A percentile compares a stretch with the other conserved stretches of the same genome.
phyloP scores from a whole-genome alignment of 2,797 vertebrate genomes.

The Typhlichthys eigenmanni region DNA sequence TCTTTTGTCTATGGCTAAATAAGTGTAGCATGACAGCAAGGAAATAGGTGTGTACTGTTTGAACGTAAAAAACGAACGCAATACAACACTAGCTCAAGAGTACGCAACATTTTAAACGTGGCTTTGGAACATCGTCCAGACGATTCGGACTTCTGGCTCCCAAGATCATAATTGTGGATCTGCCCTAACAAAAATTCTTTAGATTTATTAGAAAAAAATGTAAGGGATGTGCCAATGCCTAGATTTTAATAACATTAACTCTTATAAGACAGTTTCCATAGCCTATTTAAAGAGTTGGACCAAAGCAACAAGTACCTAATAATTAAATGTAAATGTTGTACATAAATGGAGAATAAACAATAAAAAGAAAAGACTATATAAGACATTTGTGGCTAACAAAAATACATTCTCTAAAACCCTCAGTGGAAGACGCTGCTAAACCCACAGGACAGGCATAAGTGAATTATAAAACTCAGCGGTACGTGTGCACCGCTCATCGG shows the following conservation, averaged over 20 bases:
- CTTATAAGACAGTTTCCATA: neutral
- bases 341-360: too few species aligned
- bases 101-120: neutral
- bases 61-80: slow-evolving; percentile 4
- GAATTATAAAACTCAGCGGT: neutral
- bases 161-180: neutral
- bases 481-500: neutral
- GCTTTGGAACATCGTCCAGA: neutral
- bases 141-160: neutral
- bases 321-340: too few species aligned
- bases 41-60: neutral
- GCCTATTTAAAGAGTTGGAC: neutral
- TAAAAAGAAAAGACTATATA: too few species aligned
- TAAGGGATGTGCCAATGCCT: neutral
- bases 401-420: too few species aligned
- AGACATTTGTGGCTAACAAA: too few species aligned
- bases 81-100: neutral
- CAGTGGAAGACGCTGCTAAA: too few species aligned
- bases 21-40: neutral
- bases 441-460: neutral
- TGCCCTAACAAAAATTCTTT: neutral
- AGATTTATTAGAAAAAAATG: neutral
- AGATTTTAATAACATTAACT: neutral
- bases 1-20: neutral
- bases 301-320: neutral